Evolutionary conservation across 2,113 vertebrate species (phyloP), one percentile per base, ranked within the genome.

Genomic region (Potamarius usumacintae): DNA sequence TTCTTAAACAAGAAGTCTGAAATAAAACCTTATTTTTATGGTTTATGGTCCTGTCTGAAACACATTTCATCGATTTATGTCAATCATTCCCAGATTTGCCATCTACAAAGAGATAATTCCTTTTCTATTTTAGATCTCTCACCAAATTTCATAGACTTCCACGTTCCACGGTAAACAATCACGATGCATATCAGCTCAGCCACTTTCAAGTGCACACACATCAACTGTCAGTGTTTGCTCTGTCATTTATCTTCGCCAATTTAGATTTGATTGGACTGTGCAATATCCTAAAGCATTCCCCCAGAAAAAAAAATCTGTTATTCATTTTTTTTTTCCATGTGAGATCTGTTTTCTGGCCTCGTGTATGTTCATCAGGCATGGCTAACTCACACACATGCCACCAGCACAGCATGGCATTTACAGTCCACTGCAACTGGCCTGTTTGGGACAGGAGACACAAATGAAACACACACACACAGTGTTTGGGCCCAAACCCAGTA

Each of bases 321-420:
- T 77, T 83, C 57, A 1, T 57, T 18, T 22, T 11, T 62, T 67
- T 60, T 65, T 89, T 58, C 62, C 85, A 63, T 58, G 34, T 76
- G 53, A 42, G 55, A 76, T 85, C 76, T 83, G 72, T 65, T 77
- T 72, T 57, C 83, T 62, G 82, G 91, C 88, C 91, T 92, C 92
- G 93, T 88, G 57, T 53, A 90, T 85, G 92, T 93, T 94, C 92
- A 92, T 94, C 92, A 95, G 93, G 94, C 93, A 92, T 91, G 91
- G 93, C 90, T 94, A 94, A 93, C 92, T 92, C 87, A 91, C 85
- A 91, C 89, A 14, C 18, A 78, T 89, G 95, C 95, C 95, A 95
- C 93, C 92, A 95, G 95, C 95, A 93, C 93, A 94, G 93, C 88
- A 91, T 95, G 95, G 93, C 94, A 96, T 96, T 96, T 95, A 94